A percentile compares a stretch with the other conserved stretches of the same genome.
These are phyloP conservation scores for Psittacula derbiana DNA, from an alignment of 2,797 vertebrate species.

Conservation along the genomic window DNA sequence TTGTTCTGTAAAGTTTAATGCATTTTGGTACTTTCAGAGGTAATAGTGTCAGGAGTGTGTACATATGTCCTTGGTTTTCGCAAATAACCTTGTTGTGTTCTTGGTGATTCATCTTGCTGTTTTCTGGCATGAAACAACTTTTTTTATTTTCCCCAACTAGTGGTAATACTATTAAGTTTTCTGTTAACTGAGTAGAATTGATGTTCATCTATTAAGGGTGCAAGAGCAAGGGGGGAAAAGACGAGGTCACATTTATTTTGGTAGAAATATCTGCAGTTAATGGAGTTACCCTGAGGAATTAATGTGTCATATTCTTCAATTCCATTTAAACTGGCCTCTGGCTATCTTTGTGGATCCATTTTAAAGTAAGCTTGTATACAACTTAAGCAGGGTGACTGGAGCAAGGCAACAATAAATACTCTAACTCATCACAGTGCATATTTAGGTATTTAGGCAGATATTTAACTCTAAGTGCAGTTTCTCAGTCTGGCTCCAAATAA, in stretches of 20 bases:
- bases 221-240: not conserved
- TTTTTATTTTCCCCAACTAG: not conserved
- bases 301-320: not conserved
- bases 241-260: not conserved
- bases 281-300: conserved; percentile 7
- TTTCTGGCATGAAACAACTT: not conserved
- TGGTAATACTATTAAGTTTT: not conserved
- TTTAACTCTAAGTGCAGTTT: not conserved
- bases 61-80: not conserved
- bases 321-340: not conserved
- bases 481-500: not conserved
- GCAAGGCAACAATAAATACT: conserved; percentile 6
- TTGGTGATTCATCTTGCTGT: not conserved
- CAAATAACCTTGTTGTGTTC: conserved; percentile 2
- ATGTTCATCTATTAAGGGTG: not conserved
- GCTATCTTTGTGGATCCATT: not conserved
- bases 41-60: not conserved
- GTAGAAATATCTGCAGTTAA: not conserved
- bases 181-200: not conserved
- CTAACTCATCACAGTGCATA: not conserved
- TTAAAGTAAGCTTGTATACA: not conserved
- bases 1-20: conserved; percentile 1
- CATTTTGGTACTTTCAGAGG: not conserved
- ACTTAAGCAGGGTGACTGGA: not conserved
- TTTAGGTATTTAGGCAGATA: not conserved